phyloP scores from a whole-genome alignment of 2,797 vertebrate genomes.

The Catharus ustulatus region DNA sequence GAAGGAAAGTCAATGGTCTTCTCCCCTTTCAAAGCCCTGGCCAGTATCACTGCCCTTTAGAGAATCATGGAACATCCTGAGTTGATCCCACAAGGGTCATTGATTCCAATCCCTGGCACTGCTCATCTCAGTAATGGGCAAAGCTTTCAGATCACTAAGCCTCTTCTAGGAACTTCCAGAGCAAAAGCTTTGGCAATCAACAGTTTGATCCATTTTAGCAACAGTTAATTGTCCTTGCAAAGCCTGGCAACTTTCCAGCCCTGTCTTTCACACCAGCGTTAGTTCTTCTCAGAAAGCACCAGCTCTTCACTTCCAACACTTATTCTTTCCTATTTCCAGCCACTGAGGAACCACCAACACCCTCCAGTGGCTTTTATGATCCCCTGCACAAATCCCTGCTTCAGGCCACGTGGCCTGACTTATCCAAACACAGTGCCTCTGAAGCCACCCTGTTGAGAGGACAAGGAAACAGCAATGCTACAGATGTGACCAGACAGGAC shows the following conservation, averaged over 20 bases:
- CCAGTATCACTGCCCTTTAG: too few species aligned
- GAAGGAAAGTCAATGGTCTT: fast-evolving
- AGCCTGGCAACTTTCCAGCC: neutral
- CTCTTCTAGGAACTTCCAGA: neutral
- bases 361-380: neutral
- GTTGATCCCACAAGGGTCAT: neutral
- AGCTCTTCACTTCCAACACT: neutral
- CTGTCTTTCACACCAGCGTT: neutral
- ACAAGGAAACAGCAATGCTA: too few species aligned
- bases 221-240: neutral
- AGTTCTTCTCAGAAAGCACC: neutral
- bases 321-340: neutral
- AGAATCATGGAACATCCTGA: neutral
- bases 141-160: neutral
- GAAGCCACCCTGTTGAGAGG: neutral
- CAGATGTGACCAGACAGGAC: fast-evolving
- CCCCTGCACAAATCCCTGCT: neutral
- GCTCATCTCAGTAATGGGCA: neutral
- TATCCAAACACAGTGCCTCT: neutral
- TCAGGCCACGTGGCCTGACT: neutral
- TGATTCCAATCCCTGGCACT: neutral
- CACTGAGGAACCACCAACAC: neutral
- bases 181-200: neutral
- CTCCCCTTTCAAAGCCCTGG: neutral
- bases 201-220: neutral